A percentile compares a stretch with the other conserved stretches of the same genome.
Conservation (phyloP, 2,888 invertebrate genomes). For the Invenusta paracnida region DNA sequence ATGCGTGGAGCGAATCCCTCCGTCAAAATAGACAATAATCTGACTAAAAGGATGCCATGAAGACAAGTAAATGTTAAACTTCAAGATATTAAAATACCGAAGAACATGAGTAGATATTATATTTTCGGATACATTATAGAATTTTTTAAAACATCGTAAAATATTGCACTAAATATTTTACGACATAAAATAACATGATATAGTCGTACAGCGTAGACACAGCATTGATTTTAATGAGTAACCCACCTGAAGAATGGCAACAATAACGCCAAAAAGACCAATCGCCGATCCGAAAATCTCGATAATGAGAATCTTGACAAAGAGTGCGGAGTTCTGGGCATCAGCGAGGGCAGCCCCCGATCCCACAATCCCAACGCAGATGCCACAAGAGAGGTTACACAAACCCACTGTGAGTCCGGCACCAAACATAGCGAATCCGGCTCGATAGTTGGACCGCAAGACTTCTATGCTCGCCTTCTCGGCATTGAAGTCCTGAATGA, state of each 20-base stretch:
- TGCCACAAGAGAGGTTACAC: slow-evolving; percentile 89
- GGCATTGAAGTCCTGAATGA: slow-evolving; percentile 36
- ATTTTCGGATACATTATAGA: too few relatives aligned
- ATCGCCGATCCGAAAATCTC: slow-evolving; percentile 99
- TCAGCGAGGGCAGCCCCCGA: slow-evolving; percentile 96
- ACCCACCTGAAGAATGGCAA: slow-evolving; percentile 70
- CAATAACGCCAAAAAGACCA: slow-evolving; percentile 94
- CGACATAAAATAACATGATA: too few relatives aligned
- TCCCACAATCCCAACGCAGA: slow-evolving; percentile 92
- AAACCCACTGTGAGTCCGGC: slow-evolving; percentile 89
- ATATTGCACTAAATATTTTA: too few relatives aligned
- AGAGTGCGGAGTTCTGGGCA: slow-evolving; percentile 89
- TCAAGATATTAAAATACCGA: too few relatives aligned
- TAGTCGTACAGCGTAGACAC: too few relatives aligned
- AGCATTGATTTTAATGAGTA: too few relatives aligned
- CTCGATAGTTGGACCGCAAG: slow-evolving; percentile 48
- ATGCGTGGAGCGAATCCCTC: too few relatives aligned
- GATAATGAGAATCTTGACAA: slow-evolving; percentile 94
- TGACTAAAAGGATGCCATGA: too few relatives aligned
- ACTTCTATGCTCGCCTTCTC: neutral
- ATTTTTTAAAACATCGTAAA: too few relatives aligned
- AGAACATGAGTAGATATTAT: too few relatives aligned
- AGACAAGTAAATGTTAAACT: too few relatives aligned
- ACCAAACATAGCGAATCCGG: slow-evolving; percentile 88
- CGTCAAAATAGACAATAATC: too few relatives aligned